Evolutionary conservation across 1,140 invertebrate genomes (phyloP), one percentile per base, ranked within the genome.

Genomic region (Scaptomyza montana): DNA sequence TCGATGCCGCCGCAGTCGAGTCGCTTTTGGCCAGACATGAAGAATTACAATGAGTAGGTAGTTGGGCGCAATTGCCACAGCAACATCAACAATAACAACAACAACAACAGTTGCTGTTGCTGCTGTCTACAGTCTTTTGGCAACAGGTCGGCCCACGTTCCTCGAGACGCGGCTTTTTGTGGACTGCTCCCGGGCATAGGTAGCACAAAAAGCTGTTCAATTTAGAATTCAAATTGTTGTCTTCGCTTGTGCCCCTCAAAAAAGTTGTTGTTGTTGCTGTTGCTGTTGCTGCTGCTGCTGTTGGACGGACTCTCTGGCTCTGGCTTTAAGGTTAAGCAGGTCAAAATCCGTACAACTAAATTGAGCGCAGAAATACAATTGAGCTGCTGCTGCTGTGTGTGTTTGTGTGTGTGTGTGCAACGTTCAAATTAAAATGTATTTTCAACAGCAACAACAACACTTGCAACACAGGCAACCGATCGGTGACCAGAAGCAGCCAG

Each of bases 301-400:
- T 56, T 65, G 63, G 39, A n/a, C 12, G 63, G 39, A n/a, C 39
- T 43, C n/a, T 43, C 39, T 43, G 39, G 5, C 61, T 62, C 69
- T 67, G 73, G 68, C 85, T 85, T 77, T 89, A 78, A 77, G 85
- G 85, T 89, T 90, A 89, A 85, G 74, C 85, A 89, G 85, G 85
- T 89, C 86, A 90, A 89, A 89, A 89, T 89, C 80, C 78, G 86
- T 89, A 89, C 85, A 89, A 89, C 85, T 89, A 90, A 89, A 89
- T 89, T 89, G 85, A 89, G 80, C 85, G 69, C 84, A 89, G 84
- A 89, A 80, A 80, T 77, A 89, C 77, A 89, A 89, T 77, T 77
- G 84, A 66, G 67, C 71, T 56, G 66, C 33, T 50, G 53, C 45
- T 51, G 12, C 9, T 54, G 55, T 47, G n/a, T n/a, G n/a, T n/a